phyloP scores from a whole-genome alignment of 2,113 vertebrate genomes.

The Plecturocebus donacophilus region DNA sequence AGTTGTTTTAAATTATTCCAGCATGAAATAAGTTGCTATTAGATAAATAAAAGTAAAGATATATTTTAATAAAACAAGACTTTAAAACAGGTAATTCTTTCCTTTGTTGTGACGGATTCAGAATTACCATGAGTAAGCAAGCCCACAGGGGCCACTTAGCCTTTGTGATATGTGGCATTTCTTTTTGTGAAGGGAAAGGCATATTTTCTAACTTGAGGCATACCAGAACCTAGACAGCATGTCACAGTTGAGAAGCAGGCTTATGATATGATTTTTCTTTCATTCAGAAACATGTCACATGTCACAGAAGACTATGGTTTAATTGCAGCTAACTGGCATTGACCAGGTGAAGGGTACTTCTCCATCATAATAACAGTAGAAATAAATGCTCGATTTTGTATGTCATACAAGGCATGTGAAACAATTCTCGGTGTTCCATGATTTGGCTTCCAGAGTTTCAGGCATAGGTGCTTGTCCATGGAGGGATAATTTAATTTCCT shows the following conservation, averaged over 20 bases:
- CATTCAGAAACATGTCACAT: conserved; percentile 37
- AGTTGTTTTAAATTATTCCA: conserved; percentile 18
- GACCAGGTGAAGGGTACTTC: background rate
- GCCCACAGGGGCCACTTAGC: background rate
- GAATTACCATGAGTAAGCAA: background rate
- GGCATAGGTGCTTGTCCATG: background rate
- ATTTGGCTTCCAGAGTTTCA: conserved; percentile 9
- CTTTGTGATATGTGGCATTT: conserved; percentile 25
- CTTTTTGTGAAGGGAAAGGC: conserved; percentile 37
- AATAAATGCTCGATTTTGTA: background rate
- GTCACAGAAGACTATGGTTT: conserved; percentile 45
- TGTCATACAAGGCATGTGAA: background rate
- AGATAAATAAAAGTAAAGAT: background rate
- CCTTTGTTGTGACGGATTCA: background rate
- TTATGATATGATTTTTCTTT: conserved; percentile 48
- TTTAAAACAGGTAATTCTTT: conserved; percentile 18
- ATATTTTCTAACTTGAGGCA: conserved; percentile 47
- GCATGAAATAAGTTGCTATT: background rate
- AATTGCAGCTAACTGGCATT: background rate
- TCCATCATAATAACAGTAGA: background rate
- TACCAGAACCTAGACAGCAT: conserved; percentile 20
- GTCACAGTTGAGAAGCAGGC: conserved; percentile 45
- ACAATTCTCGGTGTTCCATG: background rate
- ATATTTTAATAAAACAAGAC: background rate
- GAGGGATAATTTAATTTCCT: background rate